phyloP scores from a whole-genome alignment of 2,113 vertebrate genomes.

The Pelodiscus sinensis region DNA sequence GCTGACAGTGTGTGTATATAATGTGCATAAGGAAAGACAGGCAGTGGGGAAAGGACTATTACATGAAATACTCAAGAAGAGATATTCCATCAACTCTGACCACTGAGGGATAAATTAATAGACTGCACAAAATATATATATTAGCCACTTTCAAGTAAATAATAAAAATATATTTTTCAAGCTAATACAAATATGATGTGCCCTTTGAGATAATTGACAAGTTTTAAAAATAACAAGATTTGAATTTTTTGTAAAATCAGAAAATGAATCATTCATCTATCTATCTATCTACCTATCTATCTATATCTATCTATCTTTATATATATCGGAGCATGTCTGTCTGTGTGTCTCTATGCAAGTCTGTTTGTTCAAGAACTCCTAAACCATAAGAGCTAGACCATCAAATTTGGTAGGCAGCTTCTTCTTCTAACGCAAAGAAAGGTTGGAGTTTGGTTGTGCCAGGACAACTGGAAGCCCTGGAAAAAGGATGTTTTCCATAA shows the following conservation, averaged over 20 bases:
- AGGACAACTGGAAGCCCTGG: no score
- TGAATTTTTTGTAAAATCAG: neutral
- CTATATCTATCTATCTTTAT: no score
- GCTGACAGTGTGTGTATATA: constrained; percentile 46
- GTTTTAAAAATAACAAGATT: constrained; percentile 17
- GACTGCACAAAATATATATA: constrained; percentile 17
- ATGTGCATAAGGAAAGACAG: constrained; percentile 23
- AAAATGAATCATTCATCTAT: neutral
- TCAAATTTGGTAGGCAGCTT: no score
- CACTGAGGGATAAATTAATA: neutral
- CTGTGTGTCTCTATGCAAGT: no score
- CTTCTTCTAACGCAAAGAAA: no score
- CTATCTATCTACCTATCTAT: no score
- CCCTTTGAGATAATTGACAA: neutral
- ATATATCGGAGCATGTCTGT: no score
- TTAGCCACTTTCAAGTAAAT: neutral
- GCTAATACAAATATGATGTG: neutral
- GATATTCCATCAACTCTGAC: neutral
- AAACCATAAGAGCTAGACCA: no score
- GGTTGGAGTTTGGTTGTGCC: no score
- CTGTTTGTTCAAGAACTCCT: no score
- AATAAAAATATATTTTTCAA: constrained; percentile 6
- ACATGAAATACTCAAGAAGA: constrained; percentile 43
- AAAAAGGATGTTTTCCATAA: no score
- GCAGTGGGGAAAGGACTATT: constrained; percentile 1